Evolutionary conservation across 2,888 invertebrate species (phyloP), one percentile per base, ranked within the genome.

Genomic region (Dichetophora obliterata): DNA sequence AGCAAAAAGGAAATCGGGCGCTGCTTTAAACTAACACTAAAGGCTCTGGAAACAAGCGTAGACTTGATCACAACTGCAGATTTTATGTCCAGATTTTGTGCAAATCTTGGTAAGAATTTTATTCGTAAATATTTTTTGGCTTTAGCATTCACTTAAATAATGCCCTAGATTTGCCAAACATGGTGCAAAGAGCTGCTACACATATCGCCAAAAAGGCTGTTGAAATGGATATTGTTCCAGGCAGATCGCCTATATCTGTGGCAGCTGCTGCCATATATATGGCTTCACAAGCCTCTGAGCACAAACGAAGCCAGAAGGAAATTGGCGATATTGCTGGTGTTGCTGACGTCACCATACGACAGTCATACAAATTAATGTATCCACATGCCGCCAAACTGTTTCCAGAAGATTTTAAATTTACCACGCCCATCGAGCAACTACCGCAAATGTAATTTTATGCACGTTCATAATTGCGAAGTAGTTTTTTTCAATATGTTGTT

Each of bases 181-280:
- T 94, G 89, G 96, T 96, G 4, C 97, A 97, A 87, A 91, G 95
- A 81, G 98, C 98, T 3, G 99, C 99, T 0, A 98, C 98, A 0
- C 95, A 97, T 85, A 99, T 99, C 85, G 99, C 99, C 0, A 92
- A 96, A 85, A 97, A 96, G 87, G 99, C 99, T 3, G 98, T 98
- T 0, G 98, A 99, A 86, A 90, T 98, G 90, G 98, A 99, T 87
- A 95, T 99, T 84, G 98, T 99, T 9, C 97, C 99, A 57, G 99
- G 99, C 6, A 93, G 99, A 85, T 98, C 98, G 76, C 99, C 99
- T 0, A 98, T 99, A 81, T 99, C 99, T 0, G 98, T 99, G 0
- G 98, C 99, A 0, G 99, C 99, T 8, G 99, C 99, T 68, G 98
- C 99, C 74, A 99, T 99, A 85, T 99, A 99, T 86, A 99, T 99